These are phyloP conservation scores for Tolmerus cingulatus DNA, from an alignment of 2,888 invertebrate species.

Conservation along the genomic window DNA sequence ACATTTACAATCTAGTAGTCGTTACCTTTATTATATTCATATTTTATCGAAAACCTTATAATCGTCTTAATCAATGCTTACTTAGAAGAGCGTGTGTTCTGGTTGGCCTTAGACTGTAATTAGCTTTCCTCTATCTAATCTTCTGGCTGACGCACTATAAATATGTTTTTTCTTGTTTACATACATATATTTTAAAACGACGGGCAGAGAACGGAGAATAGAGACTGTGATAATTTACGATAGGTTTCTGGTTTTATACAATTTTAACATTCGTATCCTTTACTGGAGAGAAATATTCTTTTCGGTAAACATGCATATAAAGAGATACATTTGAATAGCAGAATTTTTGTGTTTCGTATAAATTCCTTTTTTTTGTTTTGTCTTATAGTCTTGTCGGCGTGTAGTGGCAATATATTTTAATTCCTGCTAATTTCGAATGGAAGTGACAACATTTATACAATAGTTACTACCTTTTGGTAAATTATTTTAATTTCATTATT, in stretches of 20 bases:
- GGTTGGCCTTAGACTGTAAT: background rate
- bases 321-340: background rate
- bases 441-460: background rate
- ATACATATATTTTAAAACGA: slow-evolving; percentile 38
- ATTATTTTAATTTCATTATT: background rate
- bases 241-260: slow-evolving; percentile 21
- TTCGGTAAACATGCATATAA: background rate
- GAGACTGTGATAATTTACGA: slow-evolving; percentile 24
- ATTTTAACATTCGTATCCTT: background rate
- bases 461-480: background rate
- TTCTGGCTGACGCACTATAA: slow-evolving; percentile 2
- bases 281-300: background rate
- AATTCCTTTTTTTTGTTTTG: background rate
- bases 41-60: slow-evolving; percentile 7
- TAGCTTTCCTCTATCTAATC: slow-evolving; percentile 20
- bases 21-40: background rate
- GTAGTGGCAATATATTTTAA: background rate
- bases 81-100: slow-evolving; percentile 5
- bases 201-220: slow-evolving; percentile 11
- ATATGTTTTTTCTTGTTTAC: slow-evolving; percentile 26
- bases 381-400: background rate
- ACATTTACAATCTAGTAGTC: slow-evolving; percentile 40
- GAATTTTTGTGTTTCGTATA: background rate
- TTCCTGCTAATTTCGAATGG: background rate
- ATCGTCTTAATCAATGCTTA: slow-evolving; percentile 2